Conservation (phyloP, 2,113 vertebrate species). For the Arizona elegans region DNA sequence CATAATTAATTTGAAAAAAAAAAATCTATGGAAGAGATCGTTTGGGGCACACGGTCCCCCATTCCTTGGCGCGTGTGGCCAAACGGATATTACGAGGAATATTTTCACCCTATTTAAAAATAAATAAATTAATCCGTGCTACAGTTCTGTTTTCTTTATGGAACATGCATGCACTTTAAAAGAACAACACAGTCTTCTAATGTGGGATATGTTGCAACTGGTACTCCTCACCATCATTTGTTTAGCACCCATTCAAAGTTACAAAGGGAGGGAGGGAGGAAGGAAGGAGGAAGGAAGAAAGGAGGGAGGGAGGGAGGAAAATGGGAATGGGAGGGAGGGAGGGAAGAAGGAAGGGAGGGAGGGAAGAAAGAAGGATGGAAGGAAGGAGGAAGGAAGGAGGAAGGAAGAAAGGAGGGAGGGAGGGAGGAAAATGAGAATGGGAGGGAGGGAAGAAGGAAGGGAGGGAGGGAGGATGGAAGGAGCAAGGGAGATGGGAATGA, state of each 20-base stretch:
- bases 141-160: not conserved
- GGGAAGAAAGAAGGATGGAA: not conserved
- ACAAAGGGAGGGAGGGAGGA: no score
- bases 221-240: not conserved
- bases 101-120: not conserved
- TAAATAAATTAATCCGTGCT: no score
- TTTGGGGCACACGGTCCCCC: not conserved
- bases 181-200: not conserved
- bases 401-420: no score
- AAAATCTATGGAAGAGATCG: not conserved
- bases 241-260: no score
- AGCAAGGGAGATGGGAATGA: no score
- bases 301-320: not conserved
- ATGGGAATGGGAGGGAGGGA: no score
- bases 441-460: no score
- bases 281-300: rapidly evolving
- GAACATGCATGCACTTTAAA: not conserved
- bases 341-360: not conserved
- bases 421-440: no score
- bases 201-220: not conserved
- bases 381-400: no score
- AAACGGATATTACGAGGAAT: not conserved
- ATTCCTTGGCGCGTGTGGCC: not conserved
- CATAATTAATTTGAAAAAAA: not conserved
- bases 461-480: no score